Percentiles rank a stretch among this genome's conserved stretches.
Evolutionary conservation across 1,140 invertebrate genomes (phyloP).

Genomic region (Aporrectodea caliginosa): DNA sequence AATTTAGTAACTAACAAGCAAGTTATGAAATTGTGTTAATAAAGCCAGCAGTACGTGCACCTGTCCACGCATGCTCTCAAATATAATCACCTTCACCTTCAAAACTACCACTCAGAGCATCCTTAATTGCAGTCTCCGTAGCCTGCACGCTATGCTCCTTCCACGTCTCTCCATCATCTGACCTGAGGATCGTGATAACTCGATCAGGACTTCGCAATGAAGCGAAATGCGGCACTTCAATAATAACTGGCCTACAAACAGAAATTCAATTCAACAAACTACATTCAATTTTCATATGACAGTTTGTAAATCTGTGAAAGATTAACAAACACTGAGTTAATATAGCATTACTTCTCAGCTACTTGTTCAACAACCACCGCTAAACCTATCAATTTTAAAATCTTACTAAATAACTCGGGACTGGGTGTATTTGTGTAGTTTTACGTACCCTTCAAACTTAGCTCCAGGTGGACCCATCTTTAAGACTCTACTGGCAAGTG

Average conservation of each 20-base stretch:
- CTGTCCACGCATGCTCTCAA: background rate
- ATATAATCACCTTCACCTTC: slow-evolving; percentile 8
- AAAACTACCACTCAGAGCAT: slow-evolving; percentile 13
- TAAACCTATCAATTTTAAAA: too few relatives aligned
- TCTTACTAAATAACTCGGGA: too few relatives aligned
- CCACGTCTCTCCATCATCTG: slow-evolving; percentile 97
- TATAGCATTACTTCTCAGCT: too few relatives aligned
- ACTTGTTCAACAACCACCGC: too few relatives aligned
- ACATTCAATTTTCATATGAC: too few relatives aligned
- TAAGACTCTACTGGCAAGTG: slow-evolving; percentile 9
- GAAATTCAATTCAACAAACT: too few relatives aligned
- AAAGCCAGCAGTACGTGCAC: background rate
- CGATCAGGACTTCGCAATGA: slow-evolving; percentile 92
- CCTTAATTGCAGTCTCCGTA: background rate
- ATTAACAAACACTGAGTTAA: too few relatives aligned
- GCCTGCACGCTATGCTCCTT: slow-evolving; percentile 22
- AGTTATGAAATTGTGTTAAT: background rate
- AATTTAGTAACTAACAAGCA: too few relatives aligned
- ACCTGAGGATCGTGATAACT: slow-evolving; percentile 93
- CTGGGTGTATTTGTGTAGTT: too few relatives aligned
- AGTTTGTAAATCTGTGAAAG: too few relatives aligned
- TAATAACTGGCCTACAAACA: slow-evolving; percentile 64
- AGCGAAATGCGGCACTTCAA: slow-evolving; percentile 98
- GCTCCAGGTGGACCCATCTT: slow-evolving; percentile 25
- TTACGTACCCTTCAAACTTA: slow-evolving; percentile 12